A percentile compares a stretch with the other conserved stretches of the same genome.
These are phyloP conservation scores for Galago senegalensis DNA, from an alignment of 2,797 vertebrate species.

Conservation along the genomic window DNA sequence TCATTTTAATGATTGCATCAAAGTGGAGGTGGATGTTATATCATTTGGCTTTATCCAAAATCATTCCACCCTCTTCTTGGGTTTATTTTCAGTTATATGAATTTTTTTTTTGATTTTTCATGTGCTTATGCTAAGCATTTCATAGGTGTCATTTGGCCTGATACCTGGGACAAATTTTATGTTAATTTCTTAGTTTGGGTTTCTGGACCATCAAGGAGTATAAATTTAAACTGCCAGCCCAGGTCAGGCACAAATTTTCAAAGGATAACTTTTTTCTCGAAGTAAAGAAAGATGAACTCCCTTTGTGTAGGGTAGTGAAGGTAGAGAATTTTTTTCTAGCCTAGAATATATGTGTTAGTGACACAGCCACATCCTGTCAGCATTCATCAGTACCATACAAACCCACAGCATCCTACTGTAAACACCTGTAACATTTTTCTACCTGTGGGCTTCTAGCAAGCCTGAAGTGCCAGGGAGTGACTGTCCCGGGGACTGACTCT, in stretches of 20 bases:
- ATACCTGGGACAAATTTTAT: not conserved
- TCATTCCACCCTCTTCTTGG: not conserved
- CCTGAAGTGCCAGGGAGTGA: not conserved
- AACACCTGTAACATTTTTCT: not conserved
- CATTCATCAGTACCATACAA: not conserved
- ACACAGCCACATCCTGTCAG: not conserved
- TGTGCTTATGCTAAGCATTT: not conserved
- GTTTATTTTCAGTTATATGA: not conserved
- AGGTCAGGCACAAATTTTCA: not conserved
- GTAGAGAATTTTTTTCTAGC: not conserved
- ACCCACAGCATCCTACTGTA: not conserved
- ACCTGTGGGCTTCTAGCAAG: not conserved
- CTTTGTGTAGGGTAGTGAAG: not conserved
- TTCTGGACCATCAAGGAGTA: not conserved
- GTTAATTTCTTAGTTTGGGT: constrained; percentile 22
- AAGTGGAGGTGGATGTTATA: not conserved
- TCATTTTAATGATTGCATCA: not conserved
- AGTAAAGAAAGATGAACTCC: not conserved
- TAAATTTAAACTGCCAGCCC: not conserved
- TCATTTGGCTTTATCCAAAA: not conserved
- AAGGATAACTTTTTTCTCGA: not conserved
- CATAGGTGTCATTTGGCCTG: not conserved
- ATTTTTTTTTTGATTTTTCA: not conserved
- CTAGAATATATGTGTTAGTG: not conserved
- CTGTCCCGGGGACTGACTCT: not conserved